Evolutionary conservation across 1,140 invertebrate species (phyloP).

Genomic region (Nylanderia fulva): DNA sequence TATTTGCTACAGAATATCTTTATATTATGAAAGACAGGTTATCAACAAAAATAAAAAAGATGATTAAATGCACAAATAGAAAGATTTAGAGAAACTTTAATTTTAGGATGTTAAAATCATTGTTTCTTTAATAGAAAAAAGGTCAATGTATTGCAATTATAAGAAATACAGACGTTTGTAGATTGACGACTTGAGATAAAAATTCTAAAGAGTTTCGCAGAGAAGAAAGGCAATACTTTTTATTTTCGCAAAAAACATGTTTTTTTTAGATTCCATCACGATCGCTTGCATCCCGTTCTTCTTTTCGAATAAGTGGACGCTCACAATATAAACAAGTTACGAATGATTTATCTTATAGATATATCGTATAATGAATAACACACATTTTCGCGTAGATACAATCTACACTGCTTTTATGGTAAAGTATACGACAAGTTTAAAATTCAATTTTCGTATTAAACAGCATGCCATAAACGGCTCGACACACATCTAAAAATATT

Average conservation of each 20-base stretch:
- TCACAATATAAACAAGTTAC: constrained; percentile 67
- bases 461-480: background rate
- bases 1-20: background rate
- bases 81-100: constrained; percentile 14
- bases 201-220: constrained; percentile 61
- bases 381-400: constrained; percentile 8
- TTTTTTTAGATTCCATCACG: constrained; percentile 62
- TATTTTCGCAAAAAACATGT: constrained; percentile 62
- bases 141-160: background rate
- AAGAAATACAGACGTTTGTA: constrained; percentile 27
- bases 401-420: background rate
- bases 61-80: constrained; percentile 30
- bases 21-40: background rate
- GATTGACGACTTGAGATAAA: constrained; percentile 45
- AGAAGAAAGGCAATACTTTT: constrained; percentile 36
- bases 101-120: background rate
- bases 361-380: background rate
- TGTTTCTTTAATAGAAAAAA: constrained; percentile 1
- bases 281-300: constrained; percentile 71
- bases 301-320: constrained; percentile 71
- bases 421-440: background rate
- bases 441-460: constrained; percentile 13
- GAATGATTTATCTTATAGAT: constrained; percentile 60
- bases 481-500: background rate
- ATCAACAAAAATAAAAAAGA: constrained; percentile 10